Conservation (phyloP, 2,888 invertebrate genomes). For the Acleris holmiana region DNA sequence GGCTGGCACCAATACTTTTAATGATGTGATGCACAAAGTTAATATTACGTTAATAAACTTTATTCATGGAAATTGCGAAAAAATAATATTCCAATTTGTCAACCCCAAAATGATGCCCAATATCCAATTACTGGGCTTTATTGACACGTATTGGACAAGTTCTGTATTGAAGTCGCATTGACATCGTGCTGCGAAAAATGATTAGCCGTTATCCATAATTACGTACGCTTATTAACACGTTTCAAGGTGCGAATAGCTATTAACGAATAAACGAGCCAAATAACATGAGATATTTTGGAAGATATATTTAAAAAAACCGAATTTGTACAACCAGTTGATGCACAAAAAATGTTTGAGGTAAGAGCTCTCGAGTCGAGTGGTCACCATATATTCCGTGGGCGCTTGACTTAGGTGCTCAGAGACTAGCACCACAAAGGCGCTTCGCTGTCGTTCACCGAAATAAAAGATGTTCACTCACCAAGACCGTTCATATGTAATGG, state of each 20-base stretch:
- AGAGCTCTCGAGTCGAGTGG: constrained; percentile 41
- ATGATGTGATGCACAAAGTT: constrained; percentile 23
- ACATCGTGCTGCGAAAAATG: constrained; percentile 34
- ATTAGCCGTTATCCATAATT: constrained; percentile 35
- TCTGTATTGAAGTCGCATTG: constrained; percentile 22
- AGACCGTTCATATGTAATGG: constrained; percentile 57
- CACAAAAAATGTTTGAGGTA: constrained; percentile 43
- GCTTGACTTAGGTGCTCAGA: constrained; percentile 26
- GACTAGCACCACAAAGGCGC: constrained; percentile 26
- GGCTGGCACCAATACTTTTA: constrained; percentile 23
- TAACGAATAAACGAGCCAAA: constrained; percentile 20
- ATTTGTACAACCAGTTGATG: constrained; percentile 39
- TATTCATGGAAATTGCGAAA: constrained; percentile 51
- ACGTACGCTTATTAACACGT: constrained; percentile 35
- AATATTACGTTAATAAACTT: constrained; percentile 57
- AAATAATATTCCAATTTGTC: constrained; percentile 44
- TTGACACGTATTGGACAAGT: constrained; percentile 41
- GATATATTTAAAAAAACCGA: constrained; percentile 9
- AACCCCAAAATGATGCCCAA: constrained; percentile 42
- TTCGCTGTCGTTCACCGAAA: constrained; percentile 14
- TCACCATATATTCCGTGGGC: constrained; percentile 18
- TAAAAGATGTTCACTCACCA: constrained; percentile 43
- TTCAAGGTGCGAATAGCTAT: constrained; percentile 32
- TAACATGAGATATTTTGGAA: constrained; percentile 15
- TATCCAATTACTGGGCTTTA: constrained; percentile 49